Evolutionary conservation across 2,113 vertebrate species (phyloP), one percentile per base, ranked within the genome.

Genomic region (Cottus gobio): DNA sequence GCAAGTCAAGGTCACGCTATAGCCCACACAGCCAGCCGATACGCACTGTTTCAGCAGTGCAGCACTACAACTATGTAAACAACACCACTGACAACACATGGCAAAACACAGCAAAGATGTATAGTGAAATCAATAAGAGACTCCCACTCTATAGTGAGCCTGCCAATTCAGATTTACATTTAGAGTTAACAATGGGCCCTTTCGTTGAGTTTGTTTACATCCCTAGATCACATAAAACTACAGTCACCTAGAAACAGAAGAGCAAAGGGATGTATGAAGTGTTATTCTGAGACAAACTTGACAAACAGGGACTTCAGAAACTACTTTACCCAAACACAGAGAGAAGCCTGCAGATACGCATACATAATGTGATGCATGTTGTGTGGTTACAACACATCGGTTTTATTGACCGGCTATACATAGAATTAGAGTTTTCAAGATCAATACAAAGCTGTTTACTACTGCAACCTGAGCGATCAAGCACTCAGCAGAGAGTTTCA

Each of bases 1-100:
- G 50, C 74, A 18, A 79, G 67, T 73, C 84, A 87, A 85, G 85
- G 80, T 75, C 85, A 77, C 1, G 34, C 46, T 28, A 16, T 0
- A 50, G 24, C 73, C 82, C 75, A 68, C 67, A n/a, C 24, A 80
- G 67, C 48, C 44, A 24, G 67, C 71, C 22, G 6, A 1, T 46
- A 7, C 48, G 36, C 46, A 58, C 31, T 0, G 62, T 36, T 46
- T 44, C 39, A 12, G 61, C 28, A 52, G 20, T 1, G 31, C 64
- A 50, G 48, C 31, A 9, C 70, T 5, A 39, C 50, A 50, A n/a
- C 26, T 1, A 16, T 18, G 56, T 24, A 50, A 65, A 64, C 42
- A 52, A 15, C 24, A 73, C 6, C 61, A 81, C 60, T 70, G 12
- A 58, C 36, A 4, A n/a, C 34, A 34, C 34, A 13, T 60, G 50